Conservation (phyloP, 2,797 vertebrate genomes). For the Tapirus indicus region DNA sequence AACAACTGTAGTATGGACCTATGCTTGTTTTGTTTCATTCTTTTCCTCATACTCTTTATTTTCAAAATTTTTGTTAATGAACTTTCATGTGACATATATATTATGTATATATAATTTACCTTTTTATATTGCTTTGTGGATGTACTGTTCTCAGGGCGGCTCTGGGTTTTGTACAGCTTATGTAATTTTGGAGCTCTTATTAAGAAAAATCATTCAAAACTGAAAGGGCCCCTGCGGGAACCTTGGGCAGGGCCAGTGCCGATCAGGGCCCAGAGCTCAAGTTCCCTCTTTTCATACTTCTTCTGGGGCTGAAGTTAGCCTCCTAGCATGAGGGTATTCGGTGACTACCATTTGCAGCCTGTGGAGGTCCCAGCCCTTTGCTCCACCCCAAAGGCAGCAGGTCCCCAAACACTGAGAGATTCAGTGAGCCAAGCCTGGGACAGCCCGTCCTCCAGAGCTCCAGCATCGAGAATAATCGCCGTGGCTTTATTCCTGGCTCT, state of each 20-base stretch:
- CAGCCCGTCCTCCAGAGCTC: accelerated
- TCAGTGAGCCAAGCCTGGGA: not conserved
- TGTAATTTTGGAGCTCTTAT: not conserved
- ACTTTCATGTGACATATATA: too few species aligned
- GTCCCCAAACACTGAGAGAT: not conserved
- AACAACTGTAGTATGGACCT: not conserved
- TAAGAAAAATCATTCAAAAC: not conserved
- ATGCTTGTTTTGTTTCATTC: not conserved
- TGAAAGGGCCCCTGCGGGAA: not conserved
- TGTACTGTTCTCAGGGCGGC: not conserved
- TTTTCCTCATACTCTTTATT: not conserved
- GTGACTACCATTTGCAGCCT: accelerated
- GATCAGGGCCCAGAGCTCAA: accelerated
- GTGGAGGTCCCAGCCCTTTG: not conserved
- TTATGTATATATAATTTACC: not conserved
- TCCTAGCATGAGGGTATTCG: too few species aligned
- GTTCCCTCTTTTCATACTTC: accelerated
- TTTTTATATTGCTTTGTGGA: not conserved
- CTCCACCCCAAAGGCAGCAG: not conserved
- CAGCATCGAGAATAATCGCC: too few species aligned
- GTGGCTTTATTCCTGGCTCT: accelerated
- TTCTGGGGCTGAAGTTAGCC: not conserved
- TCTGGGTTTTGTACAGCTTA: not conserved
- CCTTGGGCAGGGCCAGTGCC: not conserved
- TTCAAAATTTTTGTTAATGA: not conserved